These are phyloP conservation scores for Sialia sialis DNA, from an alignment of 2,113 vertebrate genomes.

Conservation along the genomic window DNA sequence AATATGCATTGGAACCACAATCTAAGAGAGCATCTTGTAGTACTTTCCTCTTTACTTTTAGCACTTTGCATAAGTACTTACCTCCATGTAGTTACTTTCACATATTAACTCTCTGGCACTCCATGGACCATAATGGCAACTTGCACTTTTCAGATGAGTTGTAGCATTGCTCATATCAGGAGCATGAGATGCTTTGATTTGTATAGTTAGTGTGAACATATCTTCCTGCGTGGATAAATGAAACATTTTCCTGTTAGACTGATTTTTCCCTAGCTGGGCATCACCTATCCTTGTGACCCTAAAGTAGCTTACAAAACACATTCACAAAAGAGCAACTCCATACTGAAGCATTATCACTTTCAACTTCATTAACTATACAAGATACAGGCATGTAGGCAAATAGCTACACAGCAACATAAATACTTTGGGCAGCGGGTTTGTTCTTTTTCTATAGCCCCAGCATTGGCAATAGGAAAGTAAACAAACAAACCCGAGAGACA, in stretches of 20 bases:
- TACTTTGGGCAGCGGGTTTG: neutral
- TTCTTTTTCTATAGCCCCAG: neutral
- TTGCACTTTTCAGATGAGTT: conserved; percentile 1
- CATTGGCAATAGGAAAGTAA: neutral
- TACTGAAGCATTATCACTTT: neutral
- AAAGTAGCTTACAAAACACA: neutral
- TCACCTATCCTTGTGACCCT: neutral
- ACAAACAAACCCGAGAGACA: neutral
- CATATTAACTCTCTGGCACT: conserved; percentile 37
- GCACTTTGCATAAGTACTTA: neutral
- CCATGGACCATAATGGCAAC: neutral
- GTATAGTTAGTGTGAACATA: conserved; percentile 6
- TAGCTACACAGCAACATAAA: neutral
- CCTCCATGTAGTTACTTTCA: conserved; percentile 65
- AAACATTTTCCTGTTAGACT: neutral
- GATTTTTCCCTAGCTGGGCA: neutral
- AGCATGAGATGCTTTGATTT: neutral
- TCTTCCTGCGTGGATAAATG: conserved; percentile 7
- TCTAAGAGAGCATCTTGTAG: neutral
- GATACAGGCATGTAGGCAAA: rapidly evolving
- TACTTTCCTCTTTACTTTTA: neutral
- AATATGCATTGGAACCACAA: neutral
- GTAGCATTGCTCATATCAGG: neutral
- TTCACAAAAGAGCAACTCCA: neutral
- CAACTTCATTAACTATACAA: neutral